These are phyloP conservation scores for Hypselothyrea guttata DNA, from an alignment of 2,888 invertebrate species.

Conservation along the genomic window DNA sequence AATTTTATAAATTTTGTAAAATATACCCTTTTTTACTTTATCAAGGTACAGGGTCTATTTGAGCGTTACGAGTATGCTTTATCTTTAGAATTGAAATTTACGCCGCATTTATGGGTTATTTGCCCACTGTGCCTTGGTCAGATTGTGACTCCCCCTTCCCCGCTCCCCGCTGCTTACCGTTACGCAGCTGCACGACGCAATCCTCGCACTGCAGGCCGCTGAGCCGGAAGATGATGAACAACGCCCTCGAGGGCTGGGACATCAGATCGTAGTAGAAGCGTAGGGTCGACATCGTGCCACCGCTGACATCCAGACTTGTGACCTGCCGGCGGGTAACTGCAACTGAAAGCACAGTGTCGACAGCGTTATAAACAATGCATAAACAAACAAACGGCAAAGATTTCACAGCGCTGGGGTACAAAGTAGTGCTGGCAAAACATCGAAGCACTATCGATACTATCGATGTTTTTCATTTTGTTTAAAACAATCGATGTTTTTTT, in stretches of 20 bases:
- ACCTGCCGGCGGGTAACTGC: conserved; percentile 30
- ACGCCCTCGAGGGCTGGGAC: conserved; percentile 89
- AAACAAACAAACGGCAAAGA: conserved; percentile 17
- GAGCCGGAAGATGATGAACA: conserved; percentile 87
- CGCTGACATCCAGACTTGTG: conserved; percentile 23
- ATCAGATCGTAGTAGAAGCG: conserved; percentile 88
- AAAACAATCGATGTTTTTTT: too few species aligned
- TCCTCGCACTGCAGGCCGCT: conserved; percentile 86
- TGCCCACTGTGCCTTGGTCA: too few species aligned
- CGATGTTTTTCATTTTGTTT: too few species aligned
- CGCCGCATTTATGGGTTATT: too few species aligned
- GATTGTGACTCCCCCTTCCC: too few species aligned
- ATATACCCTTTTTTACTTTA: too few species aligned
- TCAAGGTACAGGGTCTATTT: too few species aligned
- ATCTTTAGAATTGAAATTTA: too few species aligned
- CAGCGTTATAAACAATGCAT: neutral
- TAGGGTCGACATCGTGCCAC: conserved; percentile 81
- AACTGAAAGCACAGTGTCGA: neutral
- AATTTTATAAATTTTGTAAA: too few species aligned
- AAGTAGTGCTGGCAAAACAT: conserved; percentile 44
- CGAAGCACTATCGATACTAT: conserved; percentile 3
- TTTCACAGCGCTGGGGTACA: conserved; percentile 26
- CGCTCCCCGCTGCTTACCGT: conserved; percentile 83
- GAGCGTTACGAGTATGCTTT: too few species aligned
- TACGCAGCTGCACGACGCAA: conserved; percentile 85